phyloP scores from a whole-genome alignment of 1,140 invertebrate species.

The Nasonia giraulti region DNA sequence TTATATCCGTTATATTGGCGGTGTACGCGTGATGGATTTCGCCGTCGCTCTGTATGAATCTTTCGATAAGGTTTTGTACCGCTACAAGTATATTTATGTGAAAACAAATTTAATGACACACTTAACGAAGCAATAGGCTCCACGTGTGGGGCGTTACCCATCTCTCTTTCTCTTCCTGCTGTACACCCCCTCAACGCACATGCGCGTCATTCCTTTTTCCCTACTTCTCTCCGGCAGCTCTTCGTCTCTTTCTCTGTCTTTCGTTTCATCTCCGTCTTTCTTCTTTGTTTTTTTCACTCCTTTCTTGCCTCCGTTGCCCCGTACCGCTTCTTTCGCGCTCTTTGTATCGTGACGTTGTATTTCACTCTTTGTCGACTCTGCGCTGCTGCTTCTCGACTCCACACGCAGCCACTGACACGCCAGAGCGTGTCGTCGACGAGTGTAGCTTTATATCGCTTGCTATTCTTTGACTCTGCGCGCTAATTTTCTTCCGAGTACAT shows the following conservation, averaged over 20 bases:
- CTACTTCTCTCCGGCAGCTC: neutral
- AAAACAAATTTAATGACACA: neutral
- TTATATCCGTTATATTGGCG: neutral
- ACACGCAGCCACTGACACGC: neutral
- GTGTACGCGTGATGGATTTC: neutral
- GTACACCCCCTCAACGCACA: conserved; percentile 16
- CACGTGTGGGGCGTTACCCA: conserved; percentile 38
- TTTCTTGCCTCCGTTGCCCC: neutral
- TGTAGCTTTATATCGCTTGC: neutral
- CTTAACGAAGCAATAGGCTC: neutral
- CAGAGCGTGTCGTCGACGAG: neutral
- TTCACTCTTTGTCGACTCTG: neutral
- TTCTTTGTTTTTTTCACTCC: neutral
- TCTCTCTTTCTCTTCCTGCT: neutral
- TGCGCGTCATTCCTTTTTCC: conserved; percentile 12
- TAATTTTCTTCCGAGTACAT: too few relatives aligned
- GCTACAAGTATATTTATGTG: too few relatives aligned
- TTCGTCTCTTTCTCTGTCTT: neutral
- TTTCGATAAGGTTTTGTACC: too few relatives aligned
- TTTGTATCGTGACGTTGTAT: neutral
- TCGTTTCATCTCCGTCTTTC: neutral
- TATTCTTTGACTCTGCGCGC: neutral
- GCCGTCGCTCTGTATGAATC: neutral
- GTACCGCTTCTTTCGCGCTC: neutral
- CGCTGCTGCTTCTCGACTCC: too few relatives aligned